Conservation (phyloP, 2,888 invertebrate genomes). For the Eristalis intricaria region DNA sequence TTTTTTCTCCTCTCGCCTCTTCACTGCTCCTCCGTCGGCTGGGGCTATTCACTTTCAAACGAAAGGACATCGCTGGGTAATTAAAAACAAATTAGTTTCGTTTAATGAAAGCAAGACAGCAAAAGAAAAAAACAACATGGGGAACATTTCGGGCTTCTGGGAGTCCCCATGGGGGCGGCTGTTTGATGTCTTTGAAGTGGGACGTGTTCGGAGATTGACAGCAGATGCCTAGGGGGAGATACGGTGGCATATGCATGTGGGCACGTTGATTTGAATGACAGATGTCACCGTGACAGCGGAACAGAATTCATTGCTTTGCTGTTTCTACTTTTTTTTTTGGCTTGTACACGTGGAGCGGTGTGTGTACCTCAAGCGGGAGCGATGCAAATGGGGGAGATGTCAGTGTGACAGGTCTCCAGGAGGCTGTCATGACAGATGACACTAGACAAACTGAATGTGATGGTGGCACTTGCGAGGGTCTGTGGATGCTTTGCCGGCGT, state of each 20-base stretch:
- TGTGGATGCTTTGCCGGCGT: not conserved
- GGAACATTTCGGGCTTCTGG: not conserved
- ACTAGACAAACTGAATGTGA: not conserved
- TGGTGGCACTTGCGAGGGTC: not conserved
- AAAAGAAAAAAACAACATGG: not conserved
- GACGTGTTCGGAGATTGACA: not conserved
- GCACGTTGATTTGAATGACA: not conserved
- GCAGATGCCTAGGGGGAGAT: not conserved
- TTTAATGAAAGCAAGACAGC: not conserved
- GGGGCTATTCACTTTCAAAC: slow-evolving; percentile 10
- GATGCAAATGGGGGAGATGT: not conserved
- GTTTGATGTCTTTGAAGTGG: not conserved
- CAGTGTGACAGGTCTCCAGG: not conserved
- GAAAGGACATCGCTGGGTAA: slow-evolving; percentile 19
- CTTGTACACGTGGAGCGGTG: not conserved
- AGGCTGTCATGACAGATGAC: not conserved
- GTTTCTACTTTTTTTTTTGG: not conserved
- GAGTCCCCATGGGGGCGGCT: not conserved
- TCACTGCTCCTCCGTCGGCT: not conserved
- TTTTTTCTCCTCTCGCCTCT: not conserved
- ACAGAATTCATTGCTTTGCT: not conserved
- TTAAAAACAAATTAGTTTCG: slow-evolving; percentile 44
- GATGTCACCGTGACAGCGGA: not conserved
- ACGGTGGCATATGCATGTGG: not conserved
- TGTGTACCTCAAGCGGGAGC: not conserved